Base-by-base conservation (phyloP, 2,113 vertebrate species). In the Seriola rivoliana region DNA sequence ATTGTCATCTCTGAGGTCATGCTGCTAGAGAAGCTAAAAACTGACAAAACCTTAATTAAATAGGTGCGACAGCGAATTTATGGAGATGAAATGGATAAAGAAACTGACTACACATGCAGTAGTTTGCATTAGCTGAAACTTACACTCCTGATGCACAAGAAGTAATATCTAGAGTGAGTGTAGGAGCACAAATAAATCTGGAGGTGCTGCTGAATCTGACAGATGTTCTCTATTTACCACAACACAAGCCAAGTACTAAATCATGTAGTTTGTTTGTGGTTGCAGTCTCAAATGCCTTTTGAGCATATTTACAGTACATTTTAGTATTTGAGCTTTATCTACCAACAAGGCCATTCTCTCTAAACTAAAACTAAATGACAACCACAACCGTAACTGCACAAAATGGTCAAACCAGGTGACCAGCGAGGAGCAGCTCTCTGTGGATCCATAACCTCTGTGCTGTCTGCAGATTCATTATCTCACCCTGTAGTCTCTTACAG, bases 401-500 rank as follows among this genome's bases (percentile, higher is more conserved):
- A 89, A 62, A 92, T 78, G 57, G 57, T 86, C 78, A 86, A 89
- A 92, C 66, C 91, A 94, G 88, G 82, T 83, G 89, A 87, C 50
- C 50, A 36, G 65, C 57, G 62, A 85, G 55, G 52, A 77, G 48
- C 81, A 62, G 64, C 59, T 84, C 88, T 80, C 81, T 74, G 58
- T 72, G 70, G 87, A 84, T 81, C 34, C 68, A 52, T 91, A 84
- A 88, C 72, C 81, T 80, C 64, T 66, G 46, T 72, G 73, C 67
- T 29, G 52, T 79, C 69, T 85, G 87, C 81, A 91, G 88, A 92
- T 93, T 92, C 84, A 93, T 92, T 90, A 94, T 89, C 85, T 94
- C 79, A 89, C 89, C 80, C 73, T 67, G 75, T 21, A 93, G 84
- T 91, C 81, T 89, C 83, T 73, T 77, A 93, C 91, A 78, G 52